Percentiles rank a stretch among this genome's conserved stretches.
These are phyloP conservation scores for Leptinotarsa defecta DNA, from an alignment of 1,140 invertebrate species.

Conservation along the genomic window DNA sequence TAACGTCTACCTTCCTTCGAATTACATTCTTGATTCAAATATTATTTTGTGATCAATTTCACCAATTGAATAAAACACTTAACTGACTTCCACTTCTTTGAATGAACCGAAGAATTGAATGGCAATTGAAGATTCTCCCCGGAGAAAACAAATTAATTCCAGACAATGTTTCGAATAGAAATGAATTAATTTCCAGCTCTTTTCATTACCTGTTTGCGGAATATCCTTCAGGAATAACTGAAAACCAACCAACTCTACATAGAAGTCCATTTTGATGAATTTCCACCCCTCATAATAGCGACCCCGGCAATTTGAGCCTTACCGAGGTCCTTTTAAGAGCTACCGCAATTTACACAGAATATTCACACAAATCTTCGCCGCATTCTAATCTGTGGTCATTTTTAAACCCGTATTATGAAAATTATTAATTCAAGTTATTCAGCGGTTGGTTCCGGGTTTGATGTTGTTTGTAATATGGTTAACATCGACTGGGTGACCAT, in stretches of 20 bases:
- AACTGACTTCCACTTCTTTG: background rate
- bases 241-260: constrained; percentile 40
- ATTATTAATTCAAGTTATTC: constrained; percentile 7
- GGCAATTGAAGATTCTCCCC: background rate
- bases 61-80: background rate
- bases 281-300: constrained; percentile 54
- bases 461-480: constrained; percentile 1
- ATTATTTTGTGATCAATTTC: background rate
- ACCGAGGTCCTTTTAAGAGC: constrained; percentile 17
- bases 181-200: constrained; percentile 11
- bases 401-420: constrained; percentile 5
- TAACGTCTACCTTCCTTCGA: background rate
- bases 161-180: constrained; percentile 18
- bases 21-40: background rate
- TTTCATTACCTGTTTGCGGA: constrained; percentile 13
- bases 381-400: constrained; percentile 17
- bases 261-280: constrained; percentile 53
- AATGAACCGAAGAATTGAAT: background rate
- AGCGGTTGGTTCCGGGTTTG: background rate
- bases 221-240: constrained; percentile 11
- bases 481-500: background rate
- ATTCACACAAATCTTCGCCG: constrained; percentile 13
- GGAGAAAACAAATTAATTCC: constrained; percentile 17
- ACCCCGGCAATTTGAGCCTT: constrained; percentile 16
- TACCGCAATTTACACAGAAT: constrained; percentile 16